Evolutionary conservation across 64 coral and sea anemone genomes (phyloP).

Genomic region (Stichodactyla mertensii): DNA sequence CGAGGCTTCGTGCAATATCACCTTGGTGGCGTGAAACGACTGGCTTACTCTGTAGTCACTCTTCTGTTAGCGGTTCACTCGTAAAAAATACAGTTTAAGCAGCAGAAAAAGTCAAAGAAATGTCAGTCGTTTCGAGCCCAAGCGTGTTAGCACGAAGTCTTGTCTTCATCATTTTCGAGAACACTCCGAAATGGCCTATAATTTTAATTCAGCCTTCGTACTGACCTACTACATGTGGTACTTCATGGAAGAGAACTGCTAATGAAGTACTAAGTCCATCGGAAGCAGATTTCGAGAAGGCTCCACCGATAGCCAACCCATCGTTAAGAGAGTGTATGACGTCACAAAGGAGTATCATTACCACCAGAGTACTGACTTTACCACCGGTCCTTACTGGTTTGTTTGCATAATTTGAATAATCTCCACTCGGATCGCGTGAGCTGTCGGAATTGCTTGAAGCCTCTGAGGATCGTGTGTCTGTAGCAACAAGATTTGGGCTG

Average conservation of each 20-base stretch:
- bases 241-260: constrained; percentile 84
- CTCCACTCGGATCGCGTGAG: not conserved
- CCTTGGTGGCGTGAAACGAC: no score
- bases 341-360: constrained; percentile 64
- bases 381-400: not conserved
- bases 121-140: no score
- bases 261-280: constrained; percentile 84
- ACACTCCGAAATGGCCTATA: no score
- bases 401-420: not conserved
- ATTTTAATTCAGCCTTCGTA: not conserved
- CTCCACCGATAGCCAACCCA: constrained; percentile 81
- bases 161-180: no score
- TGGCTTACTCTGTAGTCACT: no score
- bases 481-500: not conserved
- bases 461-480: not conserved
- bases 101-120: no score
- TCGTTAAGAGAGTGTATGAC: constrained; percentile 65
- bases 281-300: constrained; percentile 61
- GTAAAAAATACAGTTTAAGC: no score
- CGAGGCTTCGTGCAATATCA: no score
- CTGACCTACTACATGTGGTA: constrained; percentile 72
- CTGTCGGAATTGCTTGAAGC: not conserved
- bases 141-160: no score
- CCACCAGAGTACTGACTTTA: constrained; percentile 34
- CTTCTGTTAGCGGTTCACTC: no score